phyloP scores from a whole-genome alignment of 2,797 vertebrate genomes.

The Poecile montanus region DNA sequence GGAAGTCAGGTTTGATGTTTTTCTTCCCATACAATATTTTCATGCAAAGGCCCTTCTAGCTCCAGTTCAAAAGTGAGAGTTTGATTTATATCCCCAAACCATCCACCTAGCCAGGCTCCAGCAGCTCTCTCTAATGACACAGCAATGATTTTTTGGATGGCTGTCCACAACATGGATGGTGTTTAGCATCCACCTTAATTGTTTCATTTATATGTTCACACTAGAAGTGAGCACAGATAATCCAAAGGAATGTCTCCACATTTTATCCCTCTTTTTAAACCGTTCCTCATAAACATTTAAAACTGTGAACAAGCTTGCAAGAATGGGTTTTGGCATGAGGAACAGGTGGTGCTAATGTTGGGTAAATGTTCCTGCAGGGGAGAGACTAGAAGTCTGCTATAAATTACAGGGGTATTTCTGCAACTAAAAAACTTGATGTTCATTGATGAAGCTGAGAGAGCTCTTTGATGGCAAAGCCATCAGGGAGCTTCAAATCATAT shows the following conservation, averaged over 20 bases:
- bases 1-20: not conserved
- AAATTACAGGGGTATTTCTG: conserved; percentile 57
- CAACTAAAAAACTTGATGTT: not conserved
- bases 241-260: not conserved
- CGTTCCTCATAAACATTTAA: conserved; percentile 50
- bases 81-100: conserved; percentile 39
- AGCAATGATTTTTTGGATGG: not conserved
- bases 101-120: not conserved
- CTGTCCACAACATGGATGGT: not conserved
- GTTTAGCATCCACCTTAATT: not conserved
- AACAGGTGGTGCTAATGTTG: conserved; percentile 64
- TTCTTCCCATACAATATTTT: not conserved
- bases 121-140: not conserved
- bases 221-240: conserved; percentile 14
- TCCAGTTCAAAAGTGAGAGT: not conserved
- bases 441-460: not conserved
- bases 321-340: conserved; percentile 32
- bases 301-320: conserved; percentile 54
- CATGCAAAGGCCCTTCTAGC: not conserved
- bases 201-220: conserved; percentile 19
- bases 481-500: conserved; percentile 5
- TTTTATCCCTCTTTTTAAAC: conserved; percentile 1
- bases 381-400: conserved; percentile 42
- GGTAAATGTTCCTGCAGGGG: conserved; percentile 59
- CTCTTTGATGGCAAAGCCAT: conserved; percentile 18